These are phyloP conservation scores for Drosophila cardini DNA, from an alignment of 1,140 invertebrate genomes.

Conservation along the genomic window DNA sequence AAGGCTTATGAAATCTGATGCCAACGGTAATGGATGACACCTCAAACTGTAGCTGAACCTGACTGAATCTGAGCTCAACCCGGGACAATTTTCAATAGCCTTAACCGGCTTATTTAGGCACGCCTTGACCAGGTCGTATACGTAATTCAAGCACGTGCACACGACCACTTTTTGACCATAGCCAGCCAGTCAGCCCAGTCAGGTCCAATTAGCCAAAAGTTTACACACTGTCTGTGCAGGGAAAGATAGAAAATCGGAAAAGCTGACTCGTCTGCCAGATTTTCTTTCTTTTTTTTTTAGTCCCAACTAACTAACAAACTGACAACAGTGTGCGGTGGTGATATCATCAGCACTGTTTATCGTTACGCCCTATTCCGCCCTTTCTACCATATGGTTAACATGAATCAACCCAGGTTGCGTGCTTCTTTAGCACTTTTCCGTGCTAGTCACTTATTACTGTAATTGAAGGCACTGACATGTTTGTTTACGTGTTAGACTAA, in stretches of 20 bases:
- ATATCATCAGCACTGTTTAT: slow-evolving; percentile 69
- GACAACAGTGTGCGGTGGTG: slow-evolving; percentile 33
- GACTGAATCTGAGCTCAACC: slow-evolving; percentile 15
- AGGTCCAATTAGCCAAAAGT: slow-evolving; percentile 64
- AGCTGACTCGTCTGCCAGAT: slow-evolving; percentile 59
- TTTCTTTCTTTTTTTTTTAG: slow-evolving; percentile 40
- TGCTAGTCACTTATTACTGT: slow-evolving; percentile 37
- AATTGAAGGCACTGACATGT: slow-evolving; percentile 39
- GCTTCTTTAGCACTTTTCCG: slow-evolving; percentile 41
- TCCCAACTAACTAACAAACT: slow-evolving; percentile 7
- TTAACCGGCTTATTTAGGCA: slow-evolving; percentile 58
- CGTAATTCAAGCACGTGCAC: slow-evolving; percentile 66
- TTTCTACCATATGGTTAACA: background rate
- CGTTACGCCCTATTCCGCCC: slow-evolving; percentile 38
- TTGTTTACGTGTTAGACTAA: slow-evolving; percentile 38
- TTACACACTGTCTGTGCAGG: no score
- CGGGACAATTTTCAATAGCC: slow-evolving; percentile 2
- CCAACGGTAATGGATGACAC: slow-evolving; percentile 53
- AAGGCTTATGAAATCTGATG: slow-evolving; percentile 79
- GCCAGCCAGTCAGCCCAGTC: slow-evolving; percentile 29
- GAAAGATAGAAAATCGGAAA: slow-evolving; percentile 31
- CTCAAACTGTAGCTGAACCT: slow-evolving; percentile 29
- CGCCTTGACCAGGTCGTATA: slow-evolving; percentile 43
- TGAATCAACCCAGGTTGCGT: slow-evolving; percentile 60
- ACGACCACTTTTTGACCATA: slow-evolving; percentile 42